Conservation (phyloP, 2,113 vertebrate genomes). For the Elaphurus davidianus region DNA sequence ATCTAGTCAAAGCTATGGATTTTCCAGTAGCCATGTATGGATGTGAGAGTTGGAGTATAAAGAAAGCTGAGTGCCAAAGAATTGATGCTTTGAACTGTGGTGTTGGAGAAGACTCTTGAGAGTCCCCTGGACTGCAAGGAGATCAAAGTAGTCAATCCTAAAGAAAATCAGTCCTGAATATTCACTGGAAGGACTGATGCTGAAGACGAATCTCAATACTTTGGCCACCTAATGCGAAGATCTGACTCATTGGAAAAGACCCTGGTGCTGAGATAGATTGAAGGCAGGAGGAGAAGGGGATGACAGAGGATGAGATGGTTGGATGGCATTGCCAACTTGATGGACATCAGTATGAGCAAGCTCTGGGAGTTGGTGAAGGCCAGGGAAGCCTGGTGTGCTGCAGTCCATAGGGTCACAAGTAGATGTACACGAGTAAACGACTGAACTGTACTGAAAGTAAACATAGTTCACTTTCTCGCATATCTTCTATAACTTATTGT, state of each 20-base stretch:
- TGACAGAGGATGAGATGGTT: not conserved
- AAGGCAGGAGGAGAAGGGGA: not conserved
- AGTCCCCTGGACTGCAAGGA: not conserved
- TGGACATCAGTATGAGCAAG: not conserved
- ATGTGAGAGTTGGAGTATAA: not conserved
- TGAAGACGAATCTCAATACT: not conserved
- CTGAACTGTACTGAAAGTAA: not conserved
- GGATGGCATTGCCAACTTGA: not conserved
- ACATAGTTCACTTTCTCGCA: not conserved
- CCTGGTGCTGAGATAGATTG: not conserved
- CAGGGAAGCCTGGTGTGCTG: not conserved
- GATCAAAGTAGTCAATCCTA: not conserved
- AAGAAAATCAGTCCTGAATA: not conserved
- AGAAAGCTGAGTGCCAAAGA: not conserved
- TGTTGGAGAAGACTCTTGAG: not conserved
- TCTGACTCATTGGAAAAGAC: not conserved
- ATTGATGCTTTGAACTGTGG: not conserved
- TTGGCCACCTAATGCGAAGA: not conserved
- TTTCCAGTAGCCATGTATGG: not conserved
- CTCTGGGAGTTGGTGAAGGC: not conserved
- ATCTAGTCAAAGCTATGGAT: not conserved
- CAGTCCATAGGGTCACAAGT: not conserved
- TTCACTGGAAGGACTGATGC: not conserved
- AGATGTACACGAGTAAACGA: rapidly evolving
- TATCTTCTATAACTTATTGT: not conserved